Conservation (phyloP, 2,113 vertebrate genomes). For the Paedocypris sp. region DNA sequence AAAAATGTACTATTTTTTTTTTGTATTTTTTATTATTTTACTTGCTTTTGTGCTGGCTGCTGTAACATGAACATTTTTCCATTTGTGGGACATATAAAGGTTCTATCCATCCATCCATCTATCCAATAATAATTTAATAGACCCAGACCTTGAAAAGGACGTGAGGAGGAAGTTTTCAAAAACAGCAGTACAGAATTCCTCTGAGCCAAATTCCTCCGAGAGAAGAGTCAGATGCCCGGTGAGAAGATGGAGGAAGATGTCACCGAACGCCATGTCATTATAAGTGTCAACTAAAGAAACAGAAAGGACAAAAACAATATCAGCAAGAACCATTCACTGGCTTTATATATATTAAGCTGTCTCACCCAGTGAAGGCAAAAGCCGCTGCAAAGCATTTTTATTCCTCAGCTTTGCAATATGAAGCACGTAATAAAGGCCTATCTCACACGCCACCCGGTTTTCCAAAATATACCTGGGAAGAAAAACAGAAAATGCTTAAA, state of each 20-base stretch:
- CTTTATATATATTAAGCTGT: background rate
- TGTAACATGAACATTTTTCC: no score
- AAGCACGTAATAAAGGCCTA: slow-evolving; percentile 88
- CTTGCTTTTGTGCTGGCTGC: no score
- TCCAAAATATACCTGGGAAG: slow-evolving; percentile 77
- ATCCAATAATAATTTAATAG: no score
- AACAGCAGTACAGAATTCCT: slow-evolving; percentile 83
- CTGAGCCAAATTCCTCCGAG: slow-evolving; percentile 80
- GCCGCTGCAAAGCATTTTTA: slow-evolving; percentile 82
- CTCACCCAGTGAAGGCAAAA: slow-evolving; percentile 82
- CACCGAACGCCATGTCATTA: slow-evolving; percentile 83
- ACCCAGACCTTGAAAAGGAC: slow-evolving; percentile 79
- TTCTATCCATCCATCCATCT: no score
- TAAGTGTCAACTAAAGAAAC: slow-evolving; percentile 74
- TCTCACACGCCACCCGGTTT: slow-evolving; percentile 88
- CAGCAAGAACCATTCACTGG: background rate
- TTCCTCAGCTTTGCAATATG: slow-evolving; percentile 92
- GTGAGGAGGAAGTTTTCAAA: slow-evolving; percentile 89
- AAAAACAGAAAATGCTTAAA: no score
- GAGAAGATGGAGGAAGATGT: slow-evolving; percentile 94
- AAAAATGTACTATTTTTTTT: no score
- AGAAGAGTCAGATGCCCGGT: slow-evolving; percentile 83
- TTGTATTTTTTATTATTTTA: no score
- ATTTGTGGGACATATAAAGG: no score
- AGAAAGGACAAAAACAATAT: background rate